Evolutionary conservation across 2,113 vertebrate species (phyloP).

Genomic region (Synchiropus splendidus): DNA sequence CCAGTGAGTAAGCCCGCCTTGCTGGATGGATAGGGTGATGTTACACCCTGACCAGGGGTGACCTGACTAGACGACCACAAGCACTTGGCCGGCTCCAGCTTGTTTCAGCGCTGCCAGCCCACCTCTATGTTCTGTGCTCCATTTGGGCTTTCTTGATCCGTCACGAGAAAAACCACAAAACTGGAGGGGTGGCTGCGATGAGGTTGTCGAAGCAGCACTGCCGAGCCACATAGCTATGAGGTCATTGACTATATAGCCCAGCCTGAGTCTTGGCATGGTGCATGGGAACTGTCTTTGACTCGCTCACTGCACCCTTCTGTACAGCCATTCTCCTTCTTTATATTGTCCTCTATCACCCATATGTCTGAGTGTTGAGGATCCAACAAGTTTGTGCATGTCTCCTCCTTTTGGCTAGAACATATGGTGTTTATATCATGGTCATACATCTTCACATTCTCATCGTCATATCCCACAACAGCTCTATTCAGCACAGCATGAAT

Average conservation of each 20-base stretch:
- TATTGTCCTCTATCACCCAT: constrained; percentile 26
- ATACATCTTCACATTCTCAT: constrained; percentile 33
- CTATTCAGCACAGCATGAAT: constrained; percentile 5
- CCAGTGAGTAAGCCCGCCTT: constrained; percentile 19
- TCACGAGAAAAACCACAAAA: constrained; percentile 62
- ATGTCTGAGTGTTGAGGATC: constrained; percentile 28
- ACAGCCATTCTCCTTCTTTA: constrained; percentile 12
- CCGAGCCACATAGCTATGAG: constrained; percentile 47
- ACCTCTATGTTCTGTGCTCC: constrained; percentile 55
- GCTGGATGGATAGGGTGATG: constrained; percentile 38
- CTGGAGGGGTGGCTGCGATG: constrained; percentile 37
- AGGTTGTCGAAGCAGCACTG: constrained; percentile 34
- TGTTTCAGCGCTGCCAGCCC: constrained; percentile 30
- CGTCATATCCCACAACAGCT: constrained; percentile 25
- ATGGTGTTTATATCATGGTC: constrained; percentile 51
- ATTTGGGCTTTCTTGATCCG: constrained; percentile 56
- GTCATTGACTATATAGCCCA: constrained; percentile 54
- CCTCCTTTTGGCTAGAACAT: constrained; percentile 40
- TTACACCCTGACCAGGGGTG: constrained; percentile 39
- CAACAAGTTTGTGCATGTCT: constrained; percentile 46
- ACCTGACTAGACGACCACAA: constrained; percentile 63
- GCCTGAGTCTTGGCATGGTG: constrained; percentile 45
- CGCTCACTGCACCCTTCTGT: constrained; percentile 28
- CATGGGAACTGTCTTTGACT: constrained; percentile 60
- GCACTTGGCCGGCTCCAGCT: constrained; percentile 46